Evolutionary conservation across 2,797 vertebrate species (phyloP).

Genomic region (Taeniopygia guttata): DNA sequence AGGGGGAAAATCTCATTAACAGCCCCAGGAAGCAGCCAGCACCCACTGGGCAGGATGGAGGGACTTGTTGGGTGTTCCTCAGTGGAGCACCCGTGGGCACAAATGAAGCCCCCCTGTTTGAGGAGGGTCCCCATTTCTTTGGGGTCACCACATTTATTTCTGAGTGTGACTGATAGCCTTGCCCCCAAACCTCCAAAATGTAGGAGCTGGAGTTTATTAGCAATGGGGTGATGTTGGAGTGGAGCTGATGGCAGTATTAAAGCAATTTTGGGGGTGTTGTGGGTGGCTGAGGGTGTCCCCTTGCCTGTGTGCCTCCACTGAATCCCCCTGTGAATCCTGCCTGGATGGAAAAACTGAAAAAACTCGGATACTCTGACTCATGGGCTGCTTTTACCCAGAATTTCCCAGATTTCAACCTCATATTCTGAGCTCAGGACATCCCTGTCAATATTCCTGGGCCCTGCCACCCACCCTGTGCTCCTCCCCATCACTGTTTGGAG

Average conservation of each 20-base stretch:
- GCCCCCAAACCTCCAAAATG: not conserved
- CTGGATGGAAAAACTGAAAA: not conserved
- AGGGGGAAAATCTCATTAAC: not conserved
- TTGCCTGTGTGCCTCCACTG: not conserved
- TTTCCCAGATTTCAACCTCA: not conserved
- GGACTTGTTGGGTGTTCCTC: not conserved
- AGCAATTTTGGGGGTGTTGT: not conserved
- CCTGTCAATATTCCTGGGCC: not conserved
- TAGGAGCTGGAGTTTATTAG: not conserved
- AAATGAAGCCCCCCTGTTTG: rapidly evolving
- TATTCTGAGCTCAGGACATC: not conserved
- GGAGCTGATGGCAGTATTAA: not conserved
- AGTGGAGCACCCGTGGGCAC: not conserved
- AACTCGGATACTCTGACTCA: not conserved
- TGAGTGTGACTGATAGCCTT: not conserved
- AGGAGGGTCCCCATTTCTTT: not conserved
- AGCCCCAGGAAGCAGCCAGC: no score
- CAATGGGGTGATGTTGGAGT: not conserved
- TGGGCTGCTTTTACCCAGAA: rapidly evolving
- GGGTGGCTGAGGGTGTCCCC: not conserved
- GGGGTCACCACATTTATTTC: not conserved
- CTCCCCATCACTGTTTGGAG: not conserved
- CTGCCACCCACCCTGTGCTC: not conserved
- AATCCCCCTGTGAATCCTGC: not conserved
- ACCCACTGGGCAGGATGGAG: no score